Evolutionary conservation across 2,797 vertebrate genomes (phyloP).

Genomic region (Anguilla megastoma): DNA sequence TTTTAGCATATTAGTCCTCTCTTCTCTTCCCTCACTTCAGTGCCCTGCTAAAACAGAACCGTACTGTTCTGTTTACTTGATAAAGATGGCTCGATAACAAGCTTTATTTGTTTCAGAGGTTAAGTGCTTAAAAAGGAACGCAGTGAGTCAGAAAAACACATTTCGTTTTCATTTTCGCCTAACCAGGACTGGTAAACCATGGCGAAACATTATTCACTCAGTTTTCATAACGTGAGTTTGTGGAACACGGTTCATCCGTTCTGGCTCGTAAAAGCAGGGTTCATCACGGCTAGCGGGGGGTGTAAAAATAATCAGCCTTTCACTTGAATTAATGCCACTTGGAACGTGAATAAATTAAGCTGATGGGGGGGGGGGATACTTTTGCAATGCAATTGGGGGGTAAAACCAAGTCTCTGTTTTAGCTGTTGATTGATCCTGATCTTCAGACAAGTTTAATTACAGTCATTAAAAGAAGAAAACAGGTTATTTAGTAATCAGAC

Average conservation of each 20-base stretch:
- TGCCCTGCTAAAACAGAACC: not conserved
- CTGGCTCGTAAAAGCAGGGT: not conserved
- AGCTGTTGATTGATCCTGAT: slow-evolving; percentile 22
- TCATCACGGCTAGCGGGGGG: not conserved
- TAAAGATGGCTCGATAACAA: not conserved
- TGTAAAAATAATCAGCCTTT: not conserved
- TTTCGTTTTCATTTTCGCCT: not conserved
- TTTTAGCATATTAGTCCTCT: not conserved
- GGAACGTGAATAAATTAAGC: not conserved
- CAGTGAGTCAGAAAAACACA: not conserved
- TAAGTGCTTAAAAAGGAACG: not conserved
- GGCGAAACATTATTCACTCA: not conserved
- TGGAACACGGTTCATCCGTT: not conserved
- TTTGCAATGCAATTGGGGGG: not conserved
- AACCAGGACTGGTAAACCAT: not conserved
- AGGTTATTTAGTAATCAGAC: slow-evolving; percentile 30
- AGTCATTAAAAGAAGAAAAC: slow-evolving; percentile 24
- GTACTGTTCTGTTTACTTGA: not conserved
- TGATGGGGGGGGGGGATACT: not conserved
- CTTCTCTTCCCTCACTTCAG: not conserved
- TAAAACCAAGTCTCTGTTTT: not conserved
- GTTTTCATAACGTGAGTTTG: not conserved
- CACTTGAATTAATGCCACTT: not conserved
- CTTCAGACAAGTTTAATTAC: slow-evolving; percentile 28
- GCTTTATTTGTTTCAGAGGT: not conserved